phyloP scores from a whole-genome alignment of 1,140 invertebrate species.

The Drosophila littoralis region DNA sequence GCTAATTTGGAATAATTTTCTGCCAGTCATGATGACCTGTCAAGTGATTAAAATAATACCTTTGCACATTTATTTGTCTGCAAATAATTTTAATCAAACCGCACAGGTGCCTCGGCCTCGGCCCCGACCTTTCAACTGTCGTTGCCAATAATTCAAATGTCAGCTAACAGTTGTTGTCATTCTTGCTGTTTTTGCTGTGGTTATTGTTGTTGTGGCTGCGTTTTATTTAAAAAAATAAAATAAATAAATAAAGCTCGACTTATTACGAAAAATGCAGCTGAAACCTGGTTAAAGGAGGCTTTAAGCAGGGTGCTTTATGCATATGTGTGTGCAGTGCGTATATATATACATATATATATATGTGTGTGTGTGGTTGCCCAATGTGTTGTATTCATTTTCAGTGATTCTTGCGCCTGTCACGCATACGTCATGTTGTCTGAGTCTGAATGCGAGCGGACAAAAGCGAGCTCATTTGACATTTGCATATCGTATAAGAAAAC shows the following conservation, averaged over 20 bases:
- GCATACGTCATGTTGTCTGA: conserved; percentile 59
- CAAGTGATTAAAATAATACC: background rate
- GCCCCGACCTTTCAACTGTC: conserved; percentile 46
- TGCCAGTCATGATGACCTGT: background rate
- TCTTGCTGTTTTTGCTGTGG: background rate
- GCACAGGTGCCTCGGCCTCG: conserved; percentile 36
- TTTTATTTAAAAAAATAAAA: conserved; percentile 12
- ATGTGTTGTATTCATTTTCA: conserved; percentile 17
- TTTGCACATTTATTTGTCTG: conserved; percentile 7
- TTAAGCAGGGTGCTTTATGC: conserved; percentile 14
- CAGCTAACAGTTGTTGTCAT: conserved; percentile 32
- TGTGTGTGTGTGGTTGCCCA: conserved; percentile 4
- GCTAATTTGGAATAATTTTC: background rate
- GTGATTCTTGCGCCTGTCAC: conserved; percentile 44
- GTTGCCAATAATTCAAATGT: conserved; percentile 61
- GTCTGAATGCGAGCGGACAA: conserved; percentile 16
- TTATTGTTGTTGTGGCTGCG: background rate
- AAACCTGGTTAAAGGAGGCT: conserved; percentile 23
- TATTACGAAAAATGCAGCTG: conserved; percentile 10
- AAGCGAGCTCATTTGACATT: conserved; percentile 28
- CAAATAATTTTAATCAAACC: conserved; percentile 30
- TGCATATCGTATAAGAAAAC: conserved; percentile 32
- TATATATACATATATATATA: background rate
- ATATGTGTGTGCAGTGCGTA: background rate
- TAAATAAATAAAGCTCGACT: background rate